Percentiles rank a stretch among this genome's conserved stretches.
Evolutionary conservation across 2,113 vertebrate genomes (phyloP).

Genomic region (Sakesphorus luctuosus): DNA sequence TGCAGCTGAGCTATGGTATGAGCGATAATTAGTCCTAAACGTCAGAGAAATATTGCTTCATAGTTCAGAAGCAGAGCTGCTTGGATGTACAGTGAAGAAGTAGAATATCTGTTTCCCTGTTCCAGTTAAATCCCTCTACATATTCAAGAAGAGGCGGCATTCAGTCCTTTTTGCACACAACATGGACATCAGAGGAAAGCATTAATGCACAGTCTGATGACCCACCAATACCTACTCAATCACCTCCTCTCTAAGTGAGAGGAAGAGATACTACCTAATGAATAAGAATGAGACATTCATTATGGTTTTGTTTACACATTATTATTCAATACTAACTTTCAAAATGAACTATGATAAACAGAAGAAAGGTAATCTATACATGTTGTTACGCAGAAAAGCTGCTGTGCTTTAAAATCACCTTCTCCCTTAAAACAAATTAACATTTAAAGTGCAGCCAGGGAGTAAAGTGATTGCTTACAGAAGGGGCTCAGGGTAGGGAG

Average conservation of each 20-base stretch:
- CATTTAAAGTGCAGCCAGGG: not conserved
- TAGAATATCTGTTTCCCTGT: not conserved
- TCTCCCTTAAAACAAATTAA: constrained; percentile 39
- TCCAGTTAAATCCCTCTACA: not conserved
- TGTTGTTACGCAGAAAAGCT: constrained; percentile 11
- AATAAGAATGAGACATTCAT: constrained; percentile 47
- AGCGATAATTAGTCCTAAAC: not conserved
- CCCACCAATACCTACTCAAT: not conserved
- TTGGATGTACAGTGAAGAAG: not conserved
- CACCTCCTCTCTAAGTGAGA: not conserved
- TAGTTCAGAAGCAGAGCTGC: not conserved
- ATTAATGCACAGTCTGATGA: not conserved
- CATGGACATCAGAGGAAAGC: not conserved
- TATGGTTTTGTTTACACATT: constrained; percentile 53
- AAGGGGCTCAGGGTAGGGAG: not conserved
- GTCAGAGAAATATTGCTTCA: not conserved
- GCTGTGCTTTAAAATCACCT: constrained; percentile 25
- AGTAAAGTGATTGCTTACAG: constrained; percentile 29
- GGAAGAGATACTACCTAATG: constrained; percentile 2
- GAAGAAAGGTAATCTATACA: not conserved
- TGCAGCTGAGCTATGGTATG: not conserved
- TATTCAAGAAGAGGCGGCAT: not conserved
- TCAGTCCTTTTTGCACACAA: not conserved
- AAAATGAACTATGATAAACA: constrained; percentile 40
- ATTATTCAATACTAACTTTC: constrained; percentile 54